A percentile compares a stretch with the other conserved stretches of the same genome.
These are phyloP conservation scores for Griposia aprilina DNA, from an alignment of 2,888 invertebrate species.

Conservation along the genomic window DNA sequence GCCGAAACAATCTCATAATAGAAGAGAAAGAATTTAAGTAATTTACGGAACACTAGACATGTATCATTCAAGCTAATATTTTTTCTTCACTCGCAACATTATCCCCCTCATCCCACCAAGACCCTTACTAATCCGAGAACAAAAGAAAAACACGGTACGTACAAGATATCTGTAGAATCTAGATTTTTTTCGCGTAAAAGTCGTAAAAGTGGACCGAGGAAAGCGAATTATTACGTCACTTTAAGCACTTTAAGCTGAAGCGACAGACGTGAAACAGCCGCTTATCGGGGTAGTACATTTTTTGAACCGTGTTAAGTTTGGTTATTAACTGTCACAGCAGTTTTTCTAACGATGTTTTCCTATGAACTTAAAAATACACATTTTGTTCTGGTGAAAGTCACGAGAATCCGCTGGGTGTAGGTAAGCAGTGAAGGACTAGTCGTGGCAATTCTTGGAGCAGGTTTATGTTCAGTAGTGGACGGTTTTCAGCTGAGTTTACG, in stretches of 20 bases:
- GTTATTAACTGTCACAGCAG: background rate
- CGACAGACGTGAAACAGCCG: conserved; percentile 21
- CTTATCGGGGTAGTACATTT: conserved; percentile 15
- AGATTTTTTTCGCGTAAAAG: conserved; percentile 44
- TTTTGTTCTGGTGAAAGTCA: too few relatives aligned
- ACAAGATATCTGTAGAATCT: conserved; percentile 32
- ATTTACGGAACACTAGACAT: background rate
- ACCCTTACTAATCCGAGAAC: conserved; percentile 21
- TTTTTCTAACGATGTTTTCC: background rate
- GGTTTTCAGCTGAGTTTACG: too few relatives aligned
- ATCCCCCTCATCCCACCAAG: conserved; percentile 3
- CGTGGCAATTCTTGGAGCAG: too few relatives aligned
- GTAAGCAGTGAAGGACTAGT: too few relatives aligned
- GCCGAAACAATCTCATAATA: background rate
- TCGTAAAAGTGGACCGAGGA: conserved; percentile 49
- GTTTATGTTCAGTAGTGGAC: too few relatives aligned
- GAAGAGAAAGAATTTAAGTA: background rate
- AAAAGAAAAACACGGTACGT: conserved; percentile 20
- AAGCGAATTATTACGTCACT: conserved; percentile 41
- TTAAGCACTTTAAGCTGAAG: conserved; percentile 21
- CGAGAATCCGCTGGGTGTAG: too few relatives aligned
- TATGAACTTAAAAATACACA: background rate
- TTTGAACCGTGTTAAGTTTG: conserved; percentile 9
- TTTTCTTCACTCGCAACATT: background rate
- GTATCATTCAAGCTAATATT: background rate